phyloP scores from a whole-genome alignment of 2,888 invertebrate species.

The Drosophila longiperda region DNA sequence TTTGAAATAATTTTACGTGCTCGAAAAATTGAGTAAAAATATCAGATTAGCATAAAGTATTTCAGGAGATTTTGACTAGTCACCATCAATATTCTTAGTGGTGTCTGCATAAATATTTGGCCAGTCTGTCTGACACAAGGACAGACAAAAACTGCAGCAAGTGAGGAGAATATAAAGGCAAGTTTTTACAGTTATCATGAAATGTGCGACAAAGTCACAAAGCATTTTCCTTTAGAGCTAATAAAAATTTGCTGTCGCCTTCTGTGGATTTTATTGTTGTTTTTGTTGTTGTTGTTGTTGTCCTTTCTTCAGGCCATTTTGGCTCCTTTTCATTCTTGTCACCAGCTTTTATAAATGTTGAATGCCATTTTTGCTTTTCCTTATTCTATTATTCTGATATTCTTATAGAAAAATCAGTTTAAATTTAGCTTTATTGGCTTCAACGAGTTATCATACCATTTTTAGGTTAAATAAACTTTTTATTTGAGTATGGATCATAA shows the following conservation, averaged over 20 bases:
- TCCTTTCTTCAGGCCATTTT: conserved; percentile 23
- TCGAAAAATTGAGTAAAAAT: conserved; percentile 35
- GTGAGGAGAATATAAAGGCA: conserved; percentile 69
- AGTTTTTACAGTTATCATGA: conserved; percentile 74
- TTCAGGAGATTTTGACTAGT: conserved; percentile 57
- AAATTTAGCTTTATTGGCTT: conserved; percentile 29
- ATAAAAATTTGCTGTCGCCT: conserved; percentile 62
- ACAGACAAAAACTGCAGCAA: conserved; percentile 52
- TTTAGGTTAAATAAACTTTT: conserved; percentile 50
- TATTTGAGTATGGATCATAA: conserved; percentile 27
- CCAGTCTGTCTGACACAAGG: conserved; percentile 24
- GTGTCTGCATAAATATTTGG: conserved; percentile 72
- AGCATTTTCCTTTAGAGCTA: conserved; percentile 65
- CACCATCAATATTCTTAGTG: conserved; percentile 73
- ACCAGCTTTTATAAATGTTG: conserved; percentile 70
- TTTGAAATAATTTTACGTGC: conserved; percentile 11
- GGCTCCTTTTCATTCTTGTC: conserved; percentile 50
- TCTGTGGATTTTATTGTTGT: conserved; percentile 31
- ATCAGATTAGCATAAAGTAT: conserved; percentile 56
- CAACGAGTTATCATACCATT: conserved; percentile 32
- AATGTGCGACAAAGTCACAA: conserved; percentile 76
- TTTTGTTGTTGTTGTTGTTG: neutral
- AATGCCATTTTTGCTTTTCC: conserved; percentile 65
- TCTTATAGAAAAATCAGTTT: conserved; percentile 21
- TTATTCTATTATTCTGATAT: conserved; percentile 52